A percentile compares a stretch with the other conserved stretches of the same genome.
Evolutionary conservation across 2,888 invertebrate species (phyloP).

Genomic region (Mesopsocus fuscifrons): DNA sequence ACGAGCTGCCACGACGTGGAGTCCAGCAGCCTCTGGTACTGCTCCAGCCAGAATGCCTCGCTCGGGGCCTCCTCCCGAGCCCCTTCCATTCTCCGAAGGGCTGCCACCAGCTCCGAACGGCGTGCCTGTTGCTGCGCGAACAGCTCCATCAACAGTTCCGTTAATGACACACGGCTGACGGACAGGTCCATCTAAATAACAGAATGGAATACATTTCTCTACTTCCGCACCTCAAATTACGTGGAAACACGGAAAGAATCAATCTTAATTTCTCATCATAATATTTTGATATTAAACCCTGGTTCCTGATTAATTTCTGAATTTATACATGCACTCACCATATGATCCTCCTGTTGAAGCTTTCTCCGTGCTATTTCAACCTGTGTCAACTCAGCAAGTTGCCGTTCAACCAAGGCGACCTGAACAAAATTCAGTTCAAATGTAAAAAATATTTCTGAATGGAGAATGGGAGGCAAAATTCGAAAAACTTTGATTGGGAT

Average conservation of each 20-base stretch:
- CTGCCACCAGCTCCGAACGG: slow-evolving; percentile 41
- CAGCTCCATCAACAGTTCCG: slow-evolving; percentile 44
- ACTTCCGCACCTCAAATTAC: slow-evolving; percentile 8
- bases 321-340: slow-evolving; percentile 30
- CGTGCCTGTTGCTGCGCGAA: slow-evolving; percentile 46
- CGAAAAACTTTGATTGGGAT: no score
- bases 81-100: slow-evolving; percentile 51
- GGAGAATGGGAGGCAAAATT: no score
- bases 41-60: slow-evolving; percentile 46
- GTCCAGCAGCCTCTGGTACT: slow-evolving; percentile 67
- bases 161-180: slow-evolving; percentile 44
- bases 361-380: slow-evolving; percentile 53
- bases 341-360: slow-evolving; percentile 42
- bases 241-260: slow-evolving; percentile 1
- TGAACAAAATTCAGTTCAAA: no score
- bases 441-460: no score
- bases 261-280: no score
- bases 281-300: no score
- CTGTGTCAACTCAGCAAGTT: slow-evolving; percentile 47
- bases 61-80: slow-evolving; percentile 23
- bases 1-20: slow-evolving; percentile 46
- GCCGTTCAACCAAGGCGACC: slow-evolving; percentile 37
- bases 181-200: slow-evolving; percentile 38
- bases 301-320: no score
- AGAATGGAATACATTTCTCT: no score